Base-by-base conservation (phyloP, 2,888 invertebrate species). In the Therioaphis trifolii region DNA sequence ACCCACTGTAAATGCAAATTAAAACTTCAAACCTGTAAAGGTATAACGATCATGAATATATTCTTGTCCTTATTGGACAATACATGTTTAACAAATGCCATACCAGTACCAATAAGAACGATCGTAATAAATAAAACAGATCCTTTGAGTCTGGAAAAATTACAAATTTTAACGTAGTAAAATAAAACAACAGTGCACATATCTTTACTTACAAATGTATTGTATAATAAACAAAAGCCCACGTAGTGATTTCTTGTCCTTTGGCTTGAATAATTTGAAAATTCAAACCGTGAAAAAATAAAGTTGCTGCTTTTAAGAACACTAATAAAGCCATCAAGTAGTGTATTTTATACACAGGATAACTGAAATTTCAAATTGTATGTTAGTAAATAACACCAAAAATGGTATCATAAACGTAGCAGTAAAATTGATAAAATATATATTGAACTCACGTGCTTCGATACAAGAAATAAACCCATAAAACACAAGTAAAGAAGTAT, bases 41-140 rank as follows among this genome's bases (percentile, higher is more conserved):
- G 98, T 88, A 99, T 96, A 61, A 98, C 96, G 86, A 98, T 94
- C 94, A 99, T 96, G 89, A 99, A 99, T 24, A 99, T 92, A 88
- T 96, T 96, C 89, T 99, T 98, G 88, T 99, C 99, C 86, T 96
- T 93, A 87, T 98, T 97, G 0, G 97, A 95, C 35, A 99, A 90
- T 86, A 99, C 96, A 89, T 98, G 97, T 88, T 99, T 99, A 87
- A 99, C 97, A 88, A 99, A 99, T 58, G 98, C 97, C 97, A 98
- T 99, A 0, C 99, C 99, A 9, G 99, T 98, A 71, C 99, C 99
- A 86, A 99, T 96, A 15, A 99, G 91, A 15, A 99, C 94, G 86
- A 99, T 94, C 0, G 98, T 98, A 85, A 98, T 96, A 88, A 99
- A 99, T 76, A 99, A 90, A 68, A 99, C 93, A 0, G 97, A 96